Evolutionary conservation across 2,888 invertebrate genomes (phyloP), one percentile per base, ranked within the genome.

Genomic region (Eutolmus rufibarbis): DNA sequence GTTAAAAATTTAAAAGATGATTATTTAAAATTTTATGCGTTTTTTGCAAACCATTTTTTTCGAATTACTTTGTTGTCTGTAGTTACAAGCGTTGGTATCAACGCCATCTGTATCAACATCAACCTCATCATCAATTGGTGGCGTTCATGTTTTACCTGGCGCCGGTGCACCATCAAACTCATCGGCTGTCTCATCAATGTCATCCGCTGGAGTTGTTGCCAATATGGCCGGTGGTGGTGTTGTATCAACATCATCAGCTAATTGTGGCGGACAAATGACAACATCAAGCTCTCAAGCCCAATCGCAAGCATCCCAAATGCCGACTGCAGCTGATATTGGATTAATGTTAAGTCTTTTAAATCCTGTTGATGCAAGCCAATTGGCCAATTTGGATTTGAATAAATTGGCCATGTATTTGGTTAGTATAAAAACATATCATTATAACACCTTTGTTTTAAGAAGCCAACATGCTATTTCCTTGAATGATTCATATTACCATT

Each of bases 401-500:
- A 95, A 95, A 92, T 94, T 96, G 91, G 95, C 96, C 90, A 95
- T 95, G 94, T 95, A 95, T 92, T 93, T 96, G 95, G 96, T 96
- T 93, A 94, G 95, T 94, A 93, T 92, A 90, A 31, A 90, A 91
- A 90, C 14, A 86, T 89, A 86, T 87, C 43, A 86, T 86, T 40
- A 87, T 46, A 74, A 81, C 37, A 66, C 19, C 66, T 34, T 87
- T 77, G 56, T 34, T 87, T 82, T 37, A 84, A 74, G 79, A 82
- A 74, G 40, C 66, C 66, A 66, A 77, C 16, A 87, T 82, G 16
- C 78, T 28, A 46, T 78, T 66, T 16, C 82, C 51, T 57, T 81
- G 51, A 66, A 84, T 84, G 37, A 74, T 43, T 85, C 74, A 85
- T 85, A 74, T 74, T 43, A 34, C 66, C 34, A 51, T 77, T 37